These are phyloP conservation scores for Antitype chi DNA, from an alignment of 2,888 invertebrate species.

Conservation along the genomic window DNA sequence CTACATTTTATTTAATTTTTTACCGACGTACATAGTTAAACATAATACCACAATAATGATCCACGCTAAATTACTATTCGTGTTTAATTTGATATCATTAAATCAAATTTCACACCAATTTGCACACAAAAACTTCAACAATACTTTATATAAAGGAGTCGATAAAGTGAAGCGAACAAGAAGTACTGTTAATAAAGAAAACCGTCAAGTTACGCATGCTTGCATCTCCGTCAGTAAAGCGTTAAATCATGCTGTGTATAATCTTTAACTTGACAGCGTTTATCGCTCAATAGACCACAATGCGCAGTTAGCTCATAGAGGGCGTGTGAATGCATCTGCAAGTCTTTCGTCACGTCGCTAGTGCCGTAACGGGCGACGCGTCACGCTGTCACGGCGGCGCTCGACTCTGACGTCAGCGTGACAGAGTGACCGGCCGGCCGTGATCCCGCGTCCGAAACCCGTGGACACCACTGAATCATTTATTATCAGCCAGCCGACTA, in stretches of 20 bases:
- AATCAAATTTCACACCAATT: constrained; percentile 58
- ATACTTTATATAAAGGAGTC: constrained; percentile 19
- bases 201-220: constrained; percentile 4
- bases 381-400: constrained; percentile 61
- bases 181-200: constrained; percentile 24
- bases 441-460: constrained; percentile 42
- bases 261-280: constrained; percentile 17
- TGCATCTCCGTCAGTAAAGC: constrained; percentile 3
- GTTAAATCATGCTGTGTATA: background rate
- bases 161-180: constrained; percentile 28
- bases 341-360: constrained; percentile 53
- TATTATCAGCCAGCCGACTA: constrained; percentile 68
- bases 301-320: constrained; percentile 12
- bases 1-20: background rate
- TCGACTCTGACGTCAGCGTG: constrained; percentile 68
- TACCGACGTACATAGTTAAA: background rate
- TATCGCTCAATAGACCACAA: constrained; percentile 22
- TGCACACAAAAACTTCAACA: constrained; percentile 35
- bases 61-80: constrained; percentile 3
- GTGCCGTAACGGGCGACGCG: constrained; percentile 61
- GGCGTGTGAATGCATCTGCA: constrained; percentile 38
- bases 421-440: constrained; percentile 50
- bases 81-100: constrained; percentile 32
- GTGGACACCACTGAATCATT: constrained; percentile 71
- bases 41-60: constrained; percentile 15